Conservation (phyloP, 2,113 vertebrate species). For the Raja brachyura region DNA sequence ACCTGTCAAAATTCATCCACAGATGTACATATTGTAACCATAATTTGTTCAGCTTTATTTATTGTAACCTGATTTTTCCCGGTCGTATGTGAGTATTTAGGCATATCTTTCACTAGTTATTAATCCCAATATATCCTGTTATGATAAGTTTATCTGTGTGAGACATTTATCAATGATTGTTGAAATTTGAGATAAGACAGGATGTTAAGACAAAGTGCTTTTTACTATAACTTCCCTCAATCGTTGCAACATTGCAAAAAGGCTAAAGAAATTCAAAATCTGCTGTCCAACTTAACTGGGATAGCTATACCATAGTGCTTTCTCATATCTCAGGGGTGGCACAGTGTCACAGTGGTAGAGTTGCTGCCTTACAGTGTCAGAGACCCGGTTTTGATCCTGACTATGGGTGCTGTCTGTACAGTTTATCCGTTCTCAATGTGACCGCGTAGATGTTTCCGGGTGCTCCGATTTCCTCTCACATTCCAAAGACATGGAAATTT, state of each 20-base stretch:
- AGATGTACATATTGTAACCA: background rate
- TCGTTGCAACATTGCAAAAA: background rate
- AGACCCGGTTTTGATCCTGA: too few species aligned
- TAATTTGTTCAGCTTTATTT: background rate
- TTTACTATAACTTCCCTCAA: background rate
- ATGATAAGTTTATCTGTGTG: background rate
- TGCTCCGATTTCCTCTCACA: too few species aligned
- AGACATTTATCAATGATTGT: background rate
- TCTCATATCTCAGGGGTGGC: too few species aligned
- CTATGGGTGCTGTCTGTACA: too few species aligned
- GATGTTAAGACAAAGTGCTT: background rate
- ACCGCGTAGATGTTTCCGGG: too few species aligned
- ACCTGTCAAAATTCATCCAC: background rate
- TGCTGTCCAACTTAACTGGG: background rate
- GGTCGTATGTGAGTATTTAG: background rate
- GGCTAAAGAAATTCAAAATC: background rate
- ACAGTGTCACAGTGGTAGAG: too few species aligned
- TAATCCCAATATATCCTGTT: background rate
- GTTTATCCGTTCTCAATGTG: too few species aligned
- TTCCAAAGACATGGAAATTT: too few species aligned
- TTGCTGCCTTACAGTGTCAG: too few species aligned
- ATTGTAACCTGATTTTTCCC: background rate
- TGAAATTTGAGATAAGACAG: background rate
- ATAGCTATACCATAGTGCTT: background rate
- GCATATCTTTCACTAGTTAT: background rate